A percentile compares a stretch with the other conserved stretches of the same genome.
Conservation (phyloP, 2,888 invertebrate genomes). For the Atethmia centrago region DNA sequence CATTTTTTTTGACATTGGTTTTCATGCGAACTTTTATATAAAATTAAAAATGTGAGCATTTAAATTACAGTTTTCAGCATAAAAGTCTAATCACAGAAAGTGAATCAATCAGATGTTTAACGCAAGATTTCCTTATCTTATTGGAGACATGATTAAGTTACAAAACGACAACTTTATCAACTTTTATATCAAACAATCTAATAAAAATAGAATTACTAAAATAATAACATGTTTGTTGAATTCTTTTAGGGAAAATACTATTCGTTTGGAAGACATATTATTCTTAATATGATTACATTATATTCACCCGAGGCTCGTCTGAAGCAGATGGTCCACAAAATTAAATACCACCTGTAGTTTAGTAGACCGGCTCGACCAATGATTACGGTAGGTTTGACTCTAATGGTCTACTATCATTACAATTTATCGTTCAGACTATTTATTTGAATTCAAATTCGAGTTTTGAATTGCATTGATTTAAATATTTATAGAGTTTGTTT, state of each 20-base stretch:
- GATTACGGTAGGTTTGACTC: slow-evolving; percentile 81
- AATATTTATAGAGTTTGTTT: slow-evolving; percentile 78
- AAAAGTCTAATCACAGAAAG: neutral
- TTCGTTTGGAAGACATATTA: slow-evolving; percentile 62
- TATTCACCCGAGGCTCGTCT: slow-evolving; percentile 59
- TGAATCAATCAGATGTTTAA: slow-evolving; percentile 9
- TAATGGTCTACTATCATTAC: slow-evolving; percentile 79
- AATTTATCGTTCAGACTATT: slow-evolving; percentile 80
- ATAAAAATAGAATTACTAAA: slow-evolving; percentile 60
- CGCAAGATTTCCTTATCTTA: slow-evolving; percentile 18
- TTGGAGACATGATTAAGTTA: slow-evolving; percentile 47
- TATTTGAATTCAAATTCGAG: slow-evolving; percentile 78
- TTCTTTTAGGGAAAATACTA: slow-evolving; percentile 53
- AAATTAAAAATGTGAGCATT: neutral
- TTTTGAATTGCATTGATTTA: slow-evolving; percentile 73
- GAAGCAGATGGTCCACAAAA: slow-evolving; percentile 70
- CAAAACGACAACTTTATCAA: slow-evolving; percentile 52
- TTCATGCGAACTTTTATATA: neutral
- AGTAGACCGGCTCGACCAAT: slow-evolving; percentile 73
- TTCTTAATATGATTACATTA: slow-evolving; percentile 67
- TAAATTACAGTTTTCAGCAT: neutral
- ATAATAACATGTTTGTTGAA: slow-evolving; percentile 58
- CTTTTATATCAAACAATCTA: slow-evolving; percentile 43
- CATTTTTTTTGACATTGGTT: slow-evolving; percentile 2
- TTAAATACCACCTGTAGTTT: slow-evolving; percentile 86